A percentile compares a stretch with the other conserved stretches of the same genome.
phyloP scores from a whole-genome alignment of 2,113 vertebrate genomes.

The Numida meleagris region DNA sequence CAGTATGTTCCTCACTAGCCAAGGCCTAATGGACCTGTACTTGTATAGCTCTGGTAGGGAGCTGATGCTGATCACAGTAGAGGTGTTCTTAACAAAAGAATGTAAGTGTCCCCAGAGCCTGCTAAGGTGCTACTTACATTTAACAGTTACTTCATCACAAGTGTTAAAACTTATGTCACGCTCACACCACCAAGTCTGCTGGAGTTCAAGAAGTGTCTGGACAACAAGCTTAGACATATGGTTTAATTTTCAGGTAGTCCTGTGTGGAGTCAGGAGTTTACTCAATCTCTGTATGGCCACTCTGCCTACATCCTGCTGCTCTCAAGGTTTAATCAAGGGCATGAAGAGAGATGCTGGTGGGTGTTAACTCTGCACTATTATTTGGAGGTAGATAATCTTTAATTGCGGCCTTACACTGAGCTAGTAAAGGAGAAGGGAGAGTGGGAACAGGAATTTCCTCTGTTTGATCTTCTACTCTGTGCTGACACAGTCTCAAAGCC shows the following conservation, averaged over 20 bases:
- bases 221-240: neutral
- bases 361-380: neutral
- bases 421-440: neutral
- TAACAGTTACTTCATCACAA: neutral
- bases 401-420: neutral
- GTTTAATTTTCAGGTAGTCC: neutral
- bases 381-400: neutral
- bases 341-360: neutral
- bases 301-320: neutral
- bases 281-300: neutral
- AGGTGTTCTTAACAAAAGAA: neutral
- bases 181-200: neutral
- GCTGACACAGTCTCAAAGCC: neutral
- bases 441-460: conserved; percentile 21
- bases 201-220: neutral
- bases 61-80: neutral
- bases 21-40: fast-evolving
- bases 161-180: neutral
- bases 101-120: neutral
- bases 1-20: neutral
- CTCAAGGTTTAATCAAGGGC: neutral
- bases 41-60: neutral
- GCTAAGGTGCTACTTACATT: fast-evolving
- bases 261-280: neutral
- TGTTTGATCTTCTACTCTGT: neutral